A percentile compares a stretch with the other conserved stretches of the same genome.
Conservation (phyloP, 1,140 invertebrate species). For the Chymomyza costata region DNA sequence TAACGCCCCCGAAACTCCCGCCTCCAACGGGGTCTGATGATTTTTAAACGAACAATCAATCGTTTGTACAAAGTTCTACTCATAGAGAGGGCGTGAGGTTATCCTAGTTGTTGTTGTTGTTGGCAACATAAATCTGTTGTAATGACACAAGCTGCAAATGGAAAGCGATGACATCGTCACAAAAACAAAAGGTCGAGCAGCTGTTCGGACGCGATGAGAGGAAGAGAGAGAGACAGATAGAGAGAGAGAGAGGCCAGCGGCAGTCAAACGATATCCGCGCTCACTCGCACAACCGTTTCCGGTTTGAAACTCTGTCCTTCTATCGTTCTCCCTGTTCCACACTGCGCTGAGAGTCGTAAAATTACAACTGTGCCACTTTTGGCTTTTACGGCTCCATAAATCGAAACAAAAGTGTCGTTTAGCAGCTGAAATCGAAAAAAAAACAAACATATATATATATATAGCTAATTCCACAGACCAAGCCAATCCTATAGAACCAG, state of each 20-base stretch:
- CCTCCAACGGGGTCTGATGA: slow-evolving; percentile 1
- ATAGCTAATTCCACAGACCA: background rate
- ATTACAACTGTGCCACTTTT: slow-evolving; percentile 54
- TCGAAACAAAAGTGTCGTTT: slow-evolving; percentile 59
- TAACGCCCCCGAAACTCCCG: too few species aligned
- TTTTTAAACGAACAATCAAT: slow-evolving; percentile 27
- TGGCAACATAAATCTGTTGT: slow-evolving; percentile 27
- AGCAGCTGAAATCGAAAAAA: slow-evolving; percentile 41
- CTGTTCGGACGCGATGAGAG: too few species aligned
- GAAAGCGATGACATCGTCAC: slow-evolving; percentile 2
- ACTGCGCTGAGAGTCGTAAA: slow-evolving; percentile 41
- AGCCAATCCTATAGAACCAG: background rate
- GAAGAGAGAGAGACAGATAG: too few species aligned
- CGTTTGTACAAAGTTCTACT: slow-evolving; percentile 11
- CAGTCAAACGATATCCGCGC: background rate
- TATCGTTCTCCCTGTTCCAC: background rate
- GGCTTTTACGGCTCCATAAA: slow-evolving; percentile 52
- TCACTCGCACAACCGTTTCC: slow-evolving; percentile 28
- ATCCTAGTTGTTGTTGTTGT: slow-evolving; percentile 2
- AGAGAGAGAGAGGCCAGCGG: slow-evolving; percentile 4
- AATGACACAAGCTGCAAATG: slow-evolving; percentile 21
- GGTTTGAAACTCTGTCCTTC: slow-evolving; percentile 1
- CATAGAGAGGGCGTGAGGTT: too few species aligned
- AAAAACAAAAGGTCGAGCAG: slow-evolving; percentile 24
- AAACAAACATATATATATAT: slow-evolving; percentile 1